phyloP scores from a whole-genome alignment of 2,113 vertebrate species.

The Hyperoodon ampullatus region DNA sequence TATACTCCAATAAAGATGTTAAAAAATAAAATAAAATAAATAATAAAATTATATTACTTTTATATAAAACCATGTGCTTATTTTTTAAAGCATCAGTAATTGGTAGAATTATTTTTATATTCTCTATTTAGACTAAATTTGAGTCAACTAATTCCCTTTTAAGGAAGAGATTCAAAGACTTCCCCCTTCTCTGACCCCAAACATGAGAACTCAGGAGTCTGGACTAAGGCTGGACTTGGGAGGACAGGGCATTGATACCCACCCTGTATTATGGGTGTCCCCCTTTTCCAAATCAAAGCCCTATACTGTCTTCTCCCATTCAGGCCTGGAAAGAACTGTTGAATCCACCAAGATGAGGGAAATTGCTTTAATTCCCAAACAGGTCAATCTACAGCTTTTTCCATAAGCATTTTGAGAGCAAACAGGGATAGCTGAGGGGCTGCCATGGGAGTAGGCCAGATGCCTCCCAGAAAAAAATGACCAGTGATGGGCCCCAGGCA shows the following conservation, averaged over 20 bases:
- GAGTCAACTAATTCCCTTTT: neutral
- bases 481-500: neutral
- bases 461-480: neutral
- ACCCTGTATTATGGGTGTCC: neutral
- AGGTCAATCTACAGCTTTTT: neutral
- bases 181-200: neutral
- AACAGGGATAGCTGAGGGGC: neutral
- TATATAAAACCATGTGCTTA: neutral
- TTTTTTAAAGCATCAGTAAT: neutral
- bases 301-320: neutral
- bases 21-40: too few species aligned
- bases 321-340: neutral
- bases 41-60: neutral
- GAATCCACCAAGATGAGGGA: neutral
- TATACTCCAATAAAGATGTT: too few species aligned
- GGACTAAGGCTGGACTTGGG: neutral
- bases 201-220: neutral
- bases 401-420: neutral
- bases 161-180: neutral
- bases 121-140: conserved; percentile 24
- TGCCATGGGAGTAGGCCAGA: neutral
- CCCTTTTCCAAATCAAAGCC: neutral
- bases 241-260: neutral
- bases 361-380: neutral
- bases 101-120: neutral